Conservation (phyloP, 2,888 invertebrate species). For the Agrotis puta region DNA sequence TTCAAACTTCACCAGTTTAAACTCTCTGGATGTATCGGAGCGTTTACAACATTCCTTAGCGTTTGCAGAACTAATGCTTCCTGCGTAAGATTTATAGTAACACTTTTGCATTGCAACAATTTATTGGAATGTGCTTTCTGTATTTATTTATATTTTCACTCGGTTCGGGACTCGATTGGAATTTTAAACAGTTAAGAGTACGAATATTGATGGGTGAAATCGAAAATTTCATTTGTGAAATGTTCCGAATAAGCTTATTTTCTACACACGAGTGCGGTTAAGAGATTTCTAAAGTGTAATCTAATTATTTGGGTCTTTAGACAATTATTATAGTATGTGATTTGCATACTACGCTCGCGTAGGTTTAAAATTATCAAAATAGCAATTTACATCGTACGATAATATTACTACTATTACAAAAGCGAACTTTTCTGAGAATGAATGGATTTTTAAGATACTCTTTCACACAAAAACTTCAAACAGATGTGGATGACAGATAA, state of each 20-base stretch:
- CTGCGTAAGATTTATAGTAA: slow-evolving; percentile 54
- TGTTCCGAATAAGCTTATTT: slow-evolving; percentile 2
- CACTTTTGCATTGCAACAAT: slow-evolving; percentile 38
- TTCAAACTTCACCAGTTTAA: slow-evolving; percentile 29
- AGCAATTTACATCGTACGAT: not conserved
- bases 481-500: too few species aligned
- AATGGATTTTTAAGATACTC: too few species aligned
- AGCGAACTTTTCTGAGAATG: too few species aligned
- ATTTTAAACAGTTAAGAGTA: slow-evolving; percentile 27
- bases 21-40: slow-evolving; percentile 36
- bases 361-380: not conserved
- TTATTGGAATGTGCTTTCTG: slow-evolving; percentile 36
- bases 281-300: not conserved
- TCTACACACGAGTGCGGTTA: not conserved
- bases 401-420: too few species aligned
- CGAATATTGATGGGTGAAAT: slow-evolving; percentile 11
- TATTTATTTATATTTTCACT: slow-evolving; percentile 31
- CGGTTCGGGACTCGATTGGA: not conserved
- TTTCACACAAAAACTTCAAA: too few species aligned
- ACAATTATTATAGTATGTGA: not conserved
- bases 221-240: slow-evolving; percentile 12
- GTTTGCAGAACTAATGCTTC: slow-evolving; percentile 51
- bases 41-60: slow-evolving; percentile 43
- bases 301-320: not conserved
- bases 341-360: too few species aligned